Evolutionary conservation across 2,888 invertebrate genomes (phyloP).

Genomic region (Hirtodrosophila cameraria): DNA sequence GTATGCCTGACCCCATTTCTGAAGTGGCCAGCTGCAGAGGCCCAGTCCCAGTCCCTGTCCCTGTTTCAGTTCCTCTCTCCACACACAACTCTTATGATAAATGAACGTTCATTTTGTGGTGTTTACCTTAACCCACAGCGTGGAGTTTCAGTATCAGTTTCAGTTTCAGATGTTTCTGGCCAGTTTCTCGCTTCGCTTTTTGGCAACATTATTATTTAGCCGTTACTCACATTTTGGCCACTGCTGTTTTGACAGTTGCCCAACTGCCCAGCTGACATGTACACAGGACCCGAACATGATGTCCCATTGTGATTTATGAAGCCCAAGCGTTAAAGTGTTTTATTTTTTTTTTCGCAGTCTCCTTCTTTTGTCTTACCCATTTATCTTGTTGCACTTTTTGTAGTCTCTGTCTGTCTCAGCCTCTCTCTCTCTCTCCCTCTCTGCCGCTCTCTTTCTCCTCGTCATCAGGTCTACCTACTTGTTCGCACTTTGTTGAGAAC

Average conservation of each 20-base stretch:
- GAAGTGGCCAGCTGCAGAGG: constrained; percentile 57
- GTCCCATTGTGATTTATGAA: constrained; percentile 71
- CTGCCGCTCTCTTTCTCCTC: constrained; percentile 6
- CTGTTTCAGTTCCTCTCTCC: background rate
- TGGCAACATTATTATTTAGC: constrained; percentile 73
- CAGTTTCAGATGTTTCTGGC: constrained; percentile 24
- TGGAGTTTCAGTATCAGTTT: constrained; percentile 23
- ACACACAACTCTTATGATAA: constrained; percentile 54
- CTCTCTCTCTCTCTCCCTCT: background rate
- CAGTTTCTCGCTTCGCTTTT: constrained; percentile 27
- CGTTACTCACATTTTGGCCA: constrained; percentile 77
- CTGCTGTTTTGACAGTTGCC: constrained; percentile 70
- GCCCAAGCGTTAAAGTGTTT: constrained; percentile 73
- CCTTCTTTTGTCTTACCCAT: constrained; percentile 35
- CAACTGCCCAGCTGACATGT: constrained; percentile 37
- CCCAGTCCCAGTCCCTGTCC: constrained; percentile 1
- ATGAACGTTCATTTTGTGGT: constrained; percentile 56
- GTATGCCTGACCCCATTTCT: constrained; percentile 66
- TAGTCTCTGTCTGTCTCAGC: constrained; percentile 2
- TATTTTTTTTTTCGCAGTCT: constrained; percentile 39
- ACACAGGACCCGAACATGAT: constrained; percentile 48
- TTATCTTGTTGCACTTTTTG: constrained; percentile 46
- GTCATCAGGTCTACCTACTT: constrained; percentile 53
- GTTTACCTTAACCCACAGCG: constrained; percentile 55
- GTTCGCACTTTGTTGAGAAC: constrained; percentile 72